These are phyloP conservation scores for Dione juno DNA, from an alignment of 2,888 invertebrate genomes.

Conservation along the genomic window DNA sequence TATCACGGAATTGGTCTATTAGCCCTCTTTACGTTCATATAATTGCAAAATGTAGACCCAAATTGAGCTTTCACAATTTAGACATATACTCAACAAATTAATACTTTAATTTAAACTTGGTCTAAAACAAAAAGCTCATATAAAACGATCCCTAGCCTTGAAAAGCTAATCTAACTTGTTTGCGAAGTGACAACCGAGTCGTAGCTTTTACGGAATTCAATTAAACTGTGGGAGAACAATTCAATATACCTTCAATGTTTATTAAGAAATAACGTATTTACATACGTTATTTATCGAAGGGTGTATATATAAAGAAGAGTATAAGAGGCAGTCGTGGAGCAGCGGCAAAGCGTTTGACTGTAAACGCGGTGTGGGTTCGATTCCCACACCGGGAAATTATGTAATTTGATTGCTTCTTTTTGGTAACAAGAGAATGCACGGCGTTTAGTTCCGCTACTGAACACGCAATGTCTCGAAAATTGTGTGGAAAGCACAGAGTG, in stretches of 20 bases:
- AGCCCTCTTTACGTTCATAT: no score
- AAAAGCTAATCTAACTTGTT: constrained; percentile 33
- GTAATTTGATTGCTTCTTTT: no score
- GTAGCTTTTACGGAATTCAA: constrained; percentile 32
- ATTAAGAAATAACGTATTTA: neutral
- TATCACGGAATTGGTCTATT: no score
- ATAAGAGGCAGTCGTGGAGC: no score
- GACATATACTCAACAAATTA: neutral
- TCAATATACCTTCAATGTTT: constrained; percentile 16
- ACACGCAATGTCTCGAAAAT: no score
- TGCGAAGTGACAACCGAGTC: constrained; percentile 31
- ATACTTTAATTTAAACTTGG: constrained; percentile 11
- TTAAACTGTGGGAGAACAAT: constrained; percentile 25
- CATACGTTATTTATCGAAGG: neutral
- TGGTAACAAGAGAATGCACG: no score
- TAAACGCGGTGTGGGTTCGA: no score
- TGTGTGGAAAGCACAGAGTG: no score
- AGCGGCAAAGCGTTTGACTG: no score
- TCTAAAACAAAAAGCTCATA: constrained; percentile 14
- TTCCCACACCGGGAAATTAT: no score
- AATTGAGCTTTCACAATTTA: neutral
- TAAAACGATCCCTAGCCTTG: constrained; percentile 16
- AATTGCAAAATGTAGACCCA: neutral
- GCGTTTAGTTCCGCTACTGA: no score
- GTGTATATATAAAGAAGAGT: no score